A percentile compares a stretch with the other conserved stretches of the same genome.
phyloP scores from a whole-genome alignment of 2,113 vertebrate genomes.

The crab-eating macaque (Macaca fascicularis) region DNA sequence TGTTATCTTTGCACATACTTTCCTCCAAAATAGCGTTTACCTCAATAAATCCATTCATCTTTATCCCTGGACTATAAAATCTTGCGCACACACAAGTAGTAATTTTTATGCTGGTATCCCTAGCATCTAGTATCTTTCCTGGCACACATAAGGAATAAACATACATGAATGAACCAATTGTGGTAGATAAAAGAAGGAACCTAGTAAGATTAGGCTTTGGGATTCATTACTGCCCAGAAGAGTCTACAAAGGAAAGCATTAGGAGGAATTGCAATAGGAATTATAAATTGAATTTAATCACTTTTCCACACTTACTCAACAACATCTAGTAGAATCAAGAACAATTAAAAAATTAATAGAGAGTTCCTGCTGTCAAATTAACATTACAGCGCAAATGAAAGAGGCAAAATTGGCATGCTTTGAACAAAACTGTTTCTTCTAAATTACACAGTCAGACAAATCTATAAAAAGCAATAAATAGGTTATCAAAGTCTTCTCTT shows the following conservation, averaged over 20 bases:
- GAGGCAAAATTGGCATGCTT: constrained; percentile 30
- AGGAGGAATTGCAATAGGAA: background rate
- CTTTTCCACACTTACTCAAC: constrained; percentile 3
- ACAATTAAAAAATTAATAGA: constrained; percentile 31
- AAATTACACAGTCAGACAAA: constrained; percentile 31
- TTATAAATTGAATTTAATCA: constrained; percentile 36
- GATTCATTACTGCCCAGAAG: background rate
- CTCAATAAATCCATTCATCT: background rate
- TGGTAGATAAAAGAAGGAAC: background rate
- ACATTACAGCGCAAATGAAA: constrained; percentile 45
- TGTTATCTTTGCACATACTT: background rate
- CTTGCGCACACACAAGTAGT: background rate
- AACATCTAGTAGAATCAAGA: background rate
- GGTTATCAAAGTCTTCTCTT: background rate
- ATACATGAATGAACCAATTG: background rate
- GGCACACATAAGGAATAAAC: background rate
- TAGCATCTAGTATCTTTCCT: background rate
- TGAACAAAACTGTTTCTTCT: constrained; percentile 27
- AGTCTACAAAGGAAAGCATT: background rate
- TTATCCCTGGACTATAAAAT: background rate
- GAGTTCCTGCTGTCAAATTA: constrained; percentile 11
- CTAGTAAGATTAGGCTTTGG: background rate
- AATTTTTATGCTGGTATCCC: background rate
- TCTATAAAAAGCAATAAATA: background rate
- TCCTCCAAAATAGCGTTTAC: background rate